Evolutionary conservation across 2,113 vertebrate genomes (phyloP).

Genomic region (Emydocephalus ijimae): DNA sequence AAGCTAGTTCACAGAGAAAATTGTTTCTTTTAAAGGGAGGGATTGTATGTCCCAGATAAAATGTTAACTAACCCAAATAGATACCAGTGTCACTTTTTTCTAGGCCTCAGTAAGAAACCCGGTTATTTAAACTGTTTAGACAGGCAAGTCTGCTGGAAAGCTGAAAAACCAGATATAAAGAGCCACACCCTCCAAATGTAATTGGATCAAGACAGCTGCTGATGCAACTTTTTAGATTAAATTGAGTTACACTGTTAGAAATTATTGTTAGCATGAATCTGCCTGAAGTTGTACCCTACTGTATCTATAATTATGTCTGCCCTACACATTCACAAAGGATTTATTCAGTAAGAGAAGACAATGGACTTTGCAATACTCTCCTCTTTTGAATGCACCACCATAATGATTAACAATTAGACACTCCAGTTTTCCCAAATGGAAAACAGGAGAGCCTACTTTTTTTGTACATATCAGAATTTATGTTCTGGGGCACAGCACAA

Average conservation of each 20-base stretch:
- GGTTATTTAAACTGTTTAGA: neutral
- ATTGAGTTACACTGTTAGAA: neutral
- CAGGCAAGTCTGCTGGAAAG: neutral
- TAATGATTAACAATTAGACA: neutral
- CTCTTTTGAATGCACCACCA: neutral
- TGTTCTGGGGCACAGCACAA: neutral
- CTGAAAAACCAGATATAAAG: rapidly evolving
- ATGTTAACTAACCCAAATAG: neutral
- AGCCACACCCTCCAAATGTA: slow-evolving; percentile 9
- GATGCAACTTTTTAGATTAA: slow-evolving; percentile 51
- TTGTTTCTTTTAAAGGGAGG: neutral
- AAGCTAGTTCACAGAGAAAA: neutral
- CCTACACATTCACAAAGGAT: neutral
- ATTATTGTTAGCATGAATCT: neutral
- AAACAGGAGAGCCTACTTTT: neutral
- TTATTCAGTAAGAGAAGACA: neutral
- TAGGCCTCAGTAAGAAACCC: neutral
- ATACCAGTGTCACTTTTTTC: neutral
- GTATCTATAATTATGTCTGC: neutral
- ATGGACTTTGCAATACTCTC: neutral
- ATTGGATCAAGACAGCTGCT: slow-evolving; percentile 26
- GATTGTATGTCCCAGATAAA: neutral
- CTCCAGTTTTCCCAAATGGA: neutral
- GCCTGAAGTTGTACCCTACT: rapidly evolving
- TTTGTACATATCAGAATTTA: neutral